Conservation (phyloP, 2,113 vertebrate genomes). For the Oxyruncus cristatus region DNA sequence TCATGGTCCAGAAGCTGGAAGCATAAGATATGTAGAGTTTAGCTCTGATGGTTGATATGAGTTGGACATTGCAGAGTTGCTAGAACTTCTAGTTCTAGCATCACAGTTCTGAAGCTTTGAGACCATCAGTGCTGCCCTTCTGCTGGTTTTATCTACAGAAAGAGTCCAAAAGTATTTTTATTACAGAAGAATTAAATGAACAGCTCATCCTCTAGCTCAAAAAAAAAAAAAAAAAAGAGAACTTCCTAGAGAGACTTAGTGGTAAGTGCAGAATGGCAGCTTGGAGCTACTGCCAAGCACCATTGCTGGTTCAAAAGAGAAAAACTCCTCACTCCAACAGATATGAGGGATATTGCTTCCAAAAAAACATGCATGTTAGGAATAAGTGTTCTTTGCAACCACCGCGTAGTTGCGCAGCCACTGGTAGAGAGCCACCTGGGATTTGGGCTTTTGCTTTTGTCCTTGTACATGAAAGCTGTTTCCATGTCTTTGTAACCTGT, state of each 20-base stretch:
- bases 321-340: not conserved
- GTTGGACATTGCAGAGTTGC: not conserved
- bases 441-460: fast-evolving
- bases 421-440: not conserved
- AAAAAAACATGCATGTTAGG: not conserved
- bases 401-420: not conserved
- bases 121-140: not conserved
- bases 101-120: not conserved
- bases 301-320: not conserved
- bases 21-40: not conserved
- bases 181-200: not conserved
- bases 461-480: not conserved
- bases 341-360: not conserved
- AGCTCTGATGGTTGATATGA: fast-evolving
- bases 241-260: not conserved
- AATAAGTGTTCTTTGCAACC: not conserved
- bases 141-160: not conserved
- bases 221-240: not conserved
- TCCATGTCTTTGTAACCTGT: not conserved
- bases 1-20: not conserved
- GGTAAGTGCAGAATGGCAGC: not conserved
- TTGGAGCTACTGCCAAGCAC: not conserved
- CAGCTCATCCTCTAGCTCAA: not conserved
- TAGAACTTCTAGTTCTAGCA: not conserved
- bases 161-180: not conserved